phyloP scores from a whole-genome alignment of 2,888 invertebrate genomes.

The Magallana nippona region DNA sequence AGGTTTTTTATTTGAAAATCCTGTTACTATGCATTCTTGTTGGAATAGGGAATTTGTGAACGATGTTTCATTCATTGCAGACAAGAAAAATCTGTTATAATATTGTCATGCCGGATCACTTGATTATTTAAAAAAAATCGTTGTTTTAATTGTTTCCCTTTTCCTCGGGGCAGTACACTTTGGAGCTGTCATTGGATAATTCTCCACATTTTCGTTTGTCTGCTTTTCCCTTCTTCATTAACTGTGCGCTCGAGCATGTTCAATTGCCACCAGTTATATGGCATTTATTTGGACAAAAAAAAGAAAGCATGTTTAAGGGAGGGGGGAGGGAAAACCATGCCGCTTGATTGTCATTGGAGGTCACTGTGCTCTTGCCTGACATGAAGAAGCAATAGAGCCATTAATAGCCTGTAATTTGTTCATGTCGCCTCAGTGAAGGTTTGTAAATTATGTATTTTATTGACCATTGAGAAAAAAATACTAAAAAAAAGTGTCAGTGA shows the following conservation, averaged over 20 bases:
- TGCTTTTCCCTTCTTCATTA: conserved; percentile 2
- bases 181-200: background rate
- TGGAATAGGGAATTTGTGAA: background rate
- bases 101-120: no score
- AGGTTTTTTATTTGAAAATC: background rate
- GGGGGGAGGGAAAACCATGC: background rate
- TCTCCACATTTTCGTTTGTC: conserved; percentile 7
- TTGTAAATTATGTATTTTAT: conserved; percentile 11
- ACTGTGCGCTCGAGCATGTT: conserved; percentile 22
- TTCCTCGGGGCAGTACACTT: background rate
- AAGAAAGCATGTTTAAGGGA: background rate
- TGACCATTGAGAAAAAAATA: conserved; percentile 4
- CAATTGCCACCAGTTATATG: conserved; percentile 25
- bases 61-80: background rate
- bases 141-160: background rate
- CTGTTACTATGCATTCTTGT: background rate
- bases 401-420: conserved; percentile 26
- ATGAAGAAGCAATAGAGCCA: background rate
- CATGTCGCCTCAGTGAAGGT: background rate
- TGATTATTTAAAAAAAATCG: background rate
- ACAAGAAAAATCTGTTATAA: no score
- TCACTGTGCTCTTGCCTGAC: conserved; percentile 4
- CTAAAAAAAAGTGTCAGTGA: background rate
- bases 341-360: conserved; percentile 18
- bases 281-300: conserved; percentile 21